phyloP scores from a whole-genome alignment of 2,797 vertebrate species.

The Echiichthys vipera region DNA sequence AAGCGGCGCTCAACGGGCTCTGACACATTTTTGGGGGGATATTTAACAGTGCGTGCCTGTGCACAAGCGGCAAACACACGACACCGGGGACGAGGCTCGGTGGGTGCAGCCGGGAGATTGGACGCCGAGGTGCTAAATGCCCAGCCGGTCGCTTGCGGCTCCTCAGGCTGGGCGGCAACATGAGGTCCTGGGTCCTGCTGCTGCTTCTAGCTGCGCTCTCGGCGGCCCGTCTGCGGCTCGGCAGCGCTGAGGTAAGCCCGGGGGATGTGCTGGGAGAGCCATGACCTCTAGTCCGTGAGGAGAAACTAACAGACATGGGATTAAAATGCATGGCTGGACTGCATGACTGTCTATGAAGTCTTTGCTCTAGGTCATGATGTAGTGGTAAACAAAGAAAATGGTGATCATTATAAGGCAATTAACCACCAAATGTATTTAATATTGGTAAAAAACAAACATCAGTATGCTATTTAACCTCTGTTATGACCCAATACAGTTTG shows the following conservation, averaged over 20 bases:
- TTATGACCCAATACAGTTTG: too few species aligned
- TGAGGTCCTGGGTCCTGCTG: slow-evolving; percentile 80
- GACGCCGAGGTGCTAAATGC: slow-evolving; percentile 78
- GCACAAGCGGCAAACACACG: slow-evolving; percentile 32
- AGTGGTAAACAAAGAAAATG: background rate
- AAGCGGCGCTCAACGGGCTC: slow-evolving; percentile 32
- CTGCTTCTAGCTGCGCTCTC: slow-evolving; percentile 78
- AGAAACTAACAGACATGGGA: background rate
- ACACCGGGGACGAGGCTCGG: slow-evolving; percentile 63
- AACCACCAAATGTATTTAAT: background rate
- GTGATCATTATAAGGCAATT: background rate
- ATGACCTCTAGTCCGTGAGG: slow-evolving; percentile 36
- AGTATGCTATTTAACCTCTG: background rate
- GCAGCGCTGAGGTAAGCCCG: slow-evolving; percentile 81
- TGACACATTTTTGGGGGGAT: slow-evolving; percentile 58
- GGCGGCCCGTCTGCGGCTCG: slow-evolving; percentile 68
- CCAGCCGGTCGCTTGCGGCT: slow-evolving; percentile 79
- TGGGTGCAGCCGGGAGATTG: slow-evolving; percentile 63
- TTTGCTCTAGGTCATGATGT: background rate
- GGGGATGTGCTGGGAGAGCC: background rate
- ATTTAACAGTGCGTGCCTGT: slow-evolving; percentile 42
- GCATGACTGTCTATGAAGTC: background rate
- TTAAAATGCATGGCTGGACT: background rate
- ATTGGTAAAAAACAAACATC: too few species aligned
- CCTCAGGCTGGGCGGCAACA: slow-evolving; percentile 81